Evolutionary conservation across 2,797 vertebrate genomes (phyloP), one percentile per base, ranked within the genome.

Genomic region (Podargus strigoides): DNA sequence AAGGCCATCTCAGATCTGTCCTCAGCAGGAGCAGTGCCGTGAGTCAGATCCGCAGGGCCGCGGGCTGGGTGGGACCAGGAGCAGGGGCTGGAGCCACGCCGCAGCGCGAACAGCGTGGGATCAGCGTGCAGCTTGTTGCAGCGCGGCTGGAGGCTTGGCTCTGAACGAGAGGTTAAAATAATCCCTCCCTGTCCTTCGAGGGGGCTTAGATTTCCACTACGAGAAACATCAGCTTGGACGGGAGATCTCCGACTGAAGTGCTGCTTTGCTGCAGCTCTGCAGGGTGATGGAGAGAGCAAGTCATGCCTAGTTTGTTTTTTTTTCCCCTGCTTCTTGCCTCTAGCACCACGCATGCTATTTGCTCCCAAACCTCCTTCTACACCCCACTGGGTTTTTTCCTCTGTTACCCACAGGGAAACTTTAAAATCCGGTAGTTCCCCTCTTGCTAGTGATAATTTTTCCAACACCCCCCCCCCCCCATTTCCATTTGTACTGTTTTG

Each of bases 41-140:
- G 2, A n/a, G 47, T 3, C 18, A 12, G 8, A 66, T 19, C 70
- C 3, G 3, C 4, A 0, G 0, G 10, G 75, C 42, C 3, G 0
- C 1, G 74, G 52, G 42, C 58, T 23, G 67, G 77, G 50, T 50
- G 80, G 80, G 86, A 91, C 20, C 58, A 0, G 81, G 80, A 75
- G 87, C 68, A 1, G 50, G 10, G 42, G 27, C 74, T 7, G 76
- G 82, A 85, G 79, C 87, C 2, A 13, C 1, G 36, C 79, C 6
- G 28, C 84, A 63, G 87, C 75, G 3, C 64, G 22, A 80, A 2
- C 60, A 27, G 75, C 89, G 53, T 36, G 6, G 0, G 4, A 28
- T 56, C 90, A 28, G 86, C 5, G 1, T n/a, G 81, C 75, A 12
- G 91, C 89, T 56, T 80, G 52, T 14, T 74, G 91, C 91, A 74